Conservation (phyloP, 64 coral and sea anemone genomes). For the Cladopsammia gracilis region DNA sequence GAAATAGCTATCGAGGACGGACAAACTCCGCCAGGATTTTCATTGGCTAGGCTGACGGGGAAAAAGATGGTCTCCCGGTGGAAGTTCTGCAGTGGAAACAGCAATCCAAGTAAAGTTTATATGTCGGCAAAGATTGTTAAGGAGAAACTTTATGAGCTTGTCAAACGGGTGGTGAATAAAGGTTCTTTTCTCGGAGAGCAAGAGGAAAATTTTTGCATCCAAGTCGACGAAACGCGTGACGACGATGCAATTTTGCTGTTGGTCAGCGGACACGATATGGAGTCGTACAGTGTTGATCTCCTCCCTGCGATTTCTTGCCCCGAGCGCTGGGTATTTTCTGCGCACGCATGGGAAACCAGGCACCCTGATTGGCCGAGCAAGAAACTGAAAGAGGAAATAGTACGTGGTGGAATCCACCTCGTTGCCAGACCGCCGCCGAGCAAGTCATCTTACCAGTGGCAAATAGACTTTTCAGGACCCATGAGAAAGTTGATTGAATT, state of each 20-base stretch:
- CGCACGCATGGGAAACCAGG: constrained; percentile 73
- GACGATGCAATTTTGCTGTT: constrained; percentile 51
- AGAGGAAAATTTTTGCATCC: constrained; percentile 6
- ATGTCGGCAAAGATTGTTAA: constrained; percentile 75
- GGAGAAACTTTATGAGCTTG: constrained; percentile 47
- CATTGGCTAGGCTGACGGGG: constrained; percentile 47
- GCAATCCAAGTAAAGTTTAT: constrained; percentile 78
- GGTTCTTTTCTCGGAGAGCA: background rate
- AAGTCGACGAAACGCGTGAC: constrained; percentile 16
- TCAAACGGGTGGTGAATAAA: constrained; percentile 37
- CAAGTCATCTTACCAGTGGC: constrained; percentile 81
- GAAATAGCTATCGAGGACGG: constrained; percentile 82
- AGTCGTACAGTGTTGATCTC: constrained; percentile 33
- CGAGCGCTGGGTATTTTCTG: constrained; percentile 65
- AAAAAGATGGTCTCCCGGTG: constrained; percentile 36
- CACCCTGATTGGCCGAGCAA: constrained; percentile 72
- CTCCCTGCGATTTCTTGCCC: constrained; percentile 80
- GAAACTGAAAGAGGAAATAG: constrained; percentile 42
- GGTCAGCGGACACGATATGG: constrained; percentile 32
- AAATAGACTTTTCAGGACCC: constrained; percentile 70
- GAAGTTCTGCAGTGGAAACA: constrained; percentile 55
- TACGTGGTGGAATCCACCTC: constrained; percentile 62
- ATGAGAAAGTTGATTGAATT: constrained; percentile 57
- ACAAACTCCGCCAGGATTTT: constrained; percentile 67
- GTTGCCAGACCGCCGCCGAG: constrained; percentile 54